Evolutionary conservation across 2,113 vertebrate species (phyloP), one percentile per base, ranked within the genome.

Genomic region (Illadopsis cleaveri): DNA sequence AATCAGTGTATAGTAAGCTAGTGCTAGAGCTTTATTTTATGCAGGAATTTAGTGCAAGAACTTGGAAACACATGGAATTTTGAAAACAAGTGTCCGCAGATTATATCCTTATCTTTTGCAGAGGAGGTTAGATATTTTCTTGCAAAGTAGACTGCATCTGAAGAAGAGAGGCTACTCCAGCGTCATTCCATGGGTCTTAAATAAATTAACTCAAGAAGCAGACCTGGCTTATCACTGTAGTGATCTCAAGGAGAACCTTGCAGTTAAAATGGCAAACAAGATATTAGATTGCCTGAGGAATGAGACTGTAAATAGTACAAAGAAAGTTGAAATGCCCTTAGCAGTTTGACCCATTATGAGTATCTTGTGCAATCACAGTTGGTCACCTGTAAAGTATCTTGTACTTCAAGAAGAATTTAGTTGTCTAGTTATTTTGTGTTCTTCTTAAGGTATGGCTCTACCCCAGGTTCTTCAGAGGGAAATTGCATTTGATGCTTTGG

Each of bases 201-300:
- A 60, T 81, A 93, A 93, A 86, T 57, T 85, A 90, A 56, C 30
- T 88, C 28, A 80, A 90, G 85, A 77, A 92, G 77, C 56, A 70
- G 76, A 72, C 57, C 44, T 81, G 53, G n/a, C 51, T 96, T 96
- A 95, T 96, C 90, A 25, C 61, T 86, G 47, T 65, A 54, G 86
- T 72, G 64, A 92, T 95, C 93, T 81, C 61, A 61, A 82, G 86
- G 61, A 92, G 96, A 94, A 79, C 65, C 65, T 92, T 84, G 80
- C 81, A 82, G 69, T 89, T 94, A 86, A 92, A 96, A 82, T 8
- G 3, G 76, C 82, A 94, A 96, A 86, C 60, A 60, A 94, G 93
- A 87, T 95, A 58, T 33, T 95, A 90, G 96, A 92, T 94, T 91
- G 76, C 88, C 21, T 81, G 69, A 90, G 96, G 80, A 96, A 86